Evolutionary conservation across 92 coral and sea anemone species (phyloP).

Genomic region (Paramuricea clavata): DNA sequence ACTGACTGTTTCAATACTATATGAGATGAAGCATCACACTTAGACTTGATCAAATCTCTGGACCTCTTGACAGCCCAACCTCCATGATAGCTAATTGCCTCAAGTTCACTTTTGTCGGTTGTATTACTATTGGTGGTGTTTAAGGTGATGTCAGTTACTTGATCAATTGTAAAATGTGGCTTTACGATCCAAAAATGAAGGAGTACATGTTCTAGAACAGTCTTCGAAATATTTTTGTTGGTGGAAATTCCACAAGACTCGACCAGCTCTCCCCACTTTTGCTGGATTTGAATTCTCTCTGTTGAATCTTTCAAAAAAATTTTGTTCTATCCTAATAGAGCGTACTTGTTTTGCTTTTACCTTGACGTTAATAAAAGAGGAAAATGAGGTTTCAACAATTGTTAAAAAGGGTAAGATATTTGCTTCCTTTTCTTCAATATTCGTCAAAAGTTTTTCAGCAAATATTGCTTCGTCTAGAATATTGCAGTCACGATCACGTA

Average conservation of each 20-base stretch:
- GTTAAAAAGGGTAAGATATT: not conserved
- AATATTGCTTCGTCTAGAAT: conserved; percentile 22
- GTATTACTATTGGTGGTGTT: not conserved
- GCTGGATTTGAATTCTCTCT: conserved; percentile 13
- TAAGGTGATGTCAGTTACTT: not conserved
- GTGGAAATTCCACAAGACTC: conserved; percentile 10
- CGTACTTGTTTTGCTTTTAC: conserved; percentile 10
- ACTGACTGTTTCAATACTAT: conserved; percentile 23
- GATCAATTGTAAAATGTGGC: not conserved
- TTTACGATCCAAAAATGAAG: conserved; percentile 57
- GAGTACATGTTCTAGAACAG: conserved; percentile 55
- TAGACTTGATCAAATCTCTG: conserved; percentile 59
- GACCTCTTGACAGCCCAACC: conserved; percentile 68
- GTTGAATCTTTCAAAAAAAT: conserved; percentile 1
- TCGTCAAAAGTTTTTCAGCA: not conserved
- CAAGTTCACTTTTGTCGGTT: conserved; percentile 33
- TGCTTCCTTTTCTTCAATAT: not conserved
- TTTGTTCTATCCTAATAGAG: not conserved
- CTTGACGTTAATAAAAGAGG: not conserved
- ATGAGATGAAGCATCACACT: conserved; percentile 11
- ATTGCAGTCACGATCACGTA: conserved; percentile 21
- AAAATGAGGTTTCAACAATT: not conserved
- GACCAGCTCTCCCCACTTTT: conserved; percentile 36
- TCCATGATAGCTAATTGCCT: conserved; percentile 58
- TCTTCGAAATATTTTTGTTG: conserved; percentile 5